A percentile compares a stretch with the other conserved stretches of the same genome.
phyloP scores from a whole-genome alignment of 2,888 invertebrate genomes.

The Thysanoteuthis rhombus region DNA sequence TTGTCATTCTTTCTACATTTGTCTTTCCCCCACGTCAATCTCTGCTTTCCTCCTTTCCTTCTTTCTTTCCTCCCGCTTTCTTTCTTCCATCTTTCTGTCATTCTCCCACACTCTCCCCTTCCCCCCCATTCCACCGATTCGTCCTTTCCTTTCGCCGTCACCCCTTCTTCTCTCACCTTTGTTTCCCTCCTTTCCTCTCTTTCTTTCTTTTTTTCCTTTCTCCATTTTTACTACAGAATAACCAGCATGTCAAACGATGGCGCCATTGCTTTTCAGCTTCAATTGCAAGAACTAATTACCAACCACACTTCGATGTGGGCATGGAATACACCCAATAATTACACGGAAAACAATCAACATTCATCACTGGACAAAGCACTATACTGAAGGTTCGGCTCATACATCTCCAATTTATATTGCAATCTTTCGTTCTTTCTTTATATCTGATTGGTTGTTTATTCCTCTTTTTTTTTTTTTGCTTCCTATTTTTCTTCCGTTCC shows the following conservation, averaged over 20 bases:
- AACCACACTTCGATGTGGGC: background rate
- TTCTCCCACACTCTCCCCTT: no score
- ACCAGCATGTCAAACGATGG: background rate
- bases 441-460: background rate
- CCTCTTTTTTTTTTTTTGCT: background rate
- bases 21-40: no score
- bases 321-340: background rate
- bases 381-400: background rate
- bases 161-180: background rate
- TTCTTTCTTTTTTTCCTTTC: background rate
- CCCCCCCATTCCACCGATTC: rapidly evolving
- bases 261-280: background rate
- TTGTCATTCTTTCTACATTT: no score
- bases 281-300: background rate
- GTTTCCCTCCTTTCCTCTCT: background rate
- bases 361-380: background rate
- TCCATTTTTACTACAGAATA: background rate
- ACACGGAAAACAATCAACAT: background rate
- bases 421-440: background rate
- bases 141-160: background rate
- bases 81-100: no score
- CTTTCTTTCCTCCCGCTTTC: no score
- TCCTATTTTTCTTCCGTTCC: no score
- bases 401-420: background rate
- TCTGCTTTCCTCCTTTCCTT: no score